A percentile compares a stretch with the other conserved stretches of the same genome.
These are phyloP conservation scores for Galagoides demidoff DNA, from an alignment of 2,797 vertebrate genomes.

Conservation along the genomic window DNA sequence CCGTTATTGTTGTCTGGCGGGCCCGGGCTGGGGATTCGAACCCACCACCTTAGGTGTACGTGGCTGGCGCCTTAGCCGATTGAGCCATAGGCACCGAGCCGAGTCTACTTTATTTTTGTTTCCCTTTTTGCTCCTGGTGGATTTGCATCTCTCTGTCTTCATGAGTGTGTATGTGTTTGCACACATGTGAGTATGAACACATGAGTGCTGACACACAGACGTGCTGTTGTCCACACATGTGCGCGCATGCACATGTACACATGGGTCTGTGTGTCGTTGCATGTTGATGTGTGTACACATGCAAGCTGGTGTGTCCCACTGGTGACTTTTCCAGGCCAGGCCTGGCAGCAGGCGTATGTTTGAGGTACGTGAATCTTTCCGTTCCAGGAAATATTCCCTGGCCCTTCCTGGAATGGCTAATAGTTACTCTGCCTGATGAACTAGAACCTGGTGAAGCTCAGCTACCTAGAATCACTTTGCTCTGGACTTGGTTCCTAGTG, in stretches of 20 bases:
- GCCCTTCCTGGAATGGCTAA: neutral
- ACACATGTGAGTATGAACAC: fast-evolving
- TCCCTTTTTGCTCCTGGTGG: neutral
- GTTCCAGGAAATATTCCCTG: neutral
- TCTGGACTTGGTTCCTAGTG: fast-evolving
- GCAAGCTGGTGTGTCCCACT: fast-evolving
- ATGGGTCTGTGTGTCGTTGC: too few species aligned
- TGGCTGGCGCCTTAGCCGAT: too few species aligned
- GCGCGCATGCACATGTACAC: neutral
- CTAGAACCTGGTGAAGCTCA: fast-evolving
- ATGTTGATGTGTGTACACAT: too few species aligned
- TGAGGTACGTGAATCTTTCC: fast-evolving
- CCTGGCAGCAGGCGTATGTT: neutral
- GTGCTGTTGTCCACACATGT: neutral
- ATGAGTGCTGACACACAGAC: neutral
- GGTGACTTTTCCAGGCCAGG: neutral
- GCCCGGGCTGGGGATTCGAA: too few species aligned
- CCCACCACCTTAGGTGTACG: too few species aligned
- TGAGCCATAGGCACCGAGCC: neutral
- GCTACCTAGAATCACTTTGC: neutral
- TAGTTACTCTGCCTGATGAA: fast-evolving
- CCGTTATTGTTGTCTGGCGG: too few species aligned
- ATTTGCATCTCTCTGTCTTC: neutral
- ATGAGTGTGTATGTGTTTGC: fast-evolving
- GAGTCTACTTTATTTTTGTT: neutral